Evolutionary conservation across 2,797 vertebrate genomes (phyloP), one percentile per base, ranked within the genome.

Genomic region (Chromobotia macracanthus): DNA sequence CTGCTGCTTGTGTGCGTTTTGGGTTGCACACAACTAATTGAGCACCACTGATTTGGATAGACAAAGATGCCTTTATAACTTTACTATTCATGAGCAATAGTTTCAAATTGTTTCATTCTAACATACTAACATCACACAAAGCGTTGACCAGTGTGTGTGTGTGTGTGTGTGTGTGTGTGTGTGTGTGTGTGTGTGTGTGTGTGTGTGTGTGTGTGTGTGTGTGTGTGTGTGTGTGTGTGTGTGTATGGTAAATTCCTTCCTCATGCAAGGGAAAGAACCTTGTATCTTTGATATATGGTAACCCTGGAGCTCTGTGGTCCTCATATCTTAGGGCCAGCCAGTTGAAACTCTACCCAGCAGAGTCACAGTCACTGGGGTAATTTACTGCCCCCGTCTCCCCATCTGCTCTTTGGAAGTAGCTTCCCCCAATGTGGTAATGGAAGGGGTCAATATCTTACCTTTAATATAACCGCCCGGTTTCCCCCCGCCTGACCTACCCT

Each of bases 341-440:
- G 44, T 81, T 83, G 84, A 88, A 85, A 85, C 65, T 68, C 72
- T 83, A 82, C 72, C 82, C 77, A 60, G 61, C 79, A 67, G 61
- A 72, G 80, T 75, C 78, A 77, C 74, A 70, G 81, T 70, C 72
- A 71, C 60, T 13, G 60, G 65, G 46, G 56, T 84, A 75, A 84
- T 87, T 83, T 83, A 75, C 51, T 74, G 35, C 68, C 70, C 79
- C 66, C 71, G 10, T 81, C 71, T 81, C 55, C 56, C 56, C 75
- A 69, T 75, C 75, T 80, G 60, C 50, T 74, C 80, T 69, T 38
- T 77, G 72, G 79, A 82, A 83, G 65, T 64, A 65, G 66, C 65
- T 65, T 63, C 79, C 77, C 71, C 60, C 68, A 68, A n/a, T 82
- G 64, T 6, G 44, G 70, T 79, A 69, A 61, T 74, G 50, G 68